Base-by-base conservation (phyloP, 1,140 invertebrate species). In the Lamellibrachia luymesi region DNA sequence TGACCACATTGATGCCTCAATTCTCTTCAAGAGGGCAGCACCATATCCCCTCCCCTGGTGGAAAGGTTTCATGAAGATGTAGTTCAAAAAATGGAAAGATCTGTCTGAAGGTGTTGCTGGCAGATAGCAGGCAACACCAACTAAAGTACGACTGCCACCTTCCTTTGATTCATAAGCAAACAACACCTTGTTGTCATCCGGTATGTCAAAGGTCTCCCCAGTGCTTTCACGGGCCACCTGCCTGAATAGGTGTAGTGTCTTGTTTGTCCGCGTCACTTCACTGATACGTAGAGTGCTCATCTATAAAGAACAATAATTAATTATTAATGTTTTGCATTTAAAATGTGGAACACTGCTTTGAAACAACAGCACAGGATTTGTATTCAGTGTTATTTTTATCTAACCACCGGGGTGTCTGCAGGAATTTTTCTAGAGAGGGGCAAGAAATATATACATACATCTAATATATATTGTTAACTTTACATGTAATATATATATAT, bases 11-110 rank as follows among this genome's bases (percentile, higher is more conserved):
- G 0, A 94, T 94, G 50, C 93, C 91, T 90, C 95, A 94, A 51
- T 89, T 92, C 2, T 50, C 80, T 89, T 64, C 51, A 92, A 56
- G 50, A 80, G 25, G 25, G 25, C 38, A 17, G 51, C 27, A 25
- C 92, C 92, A 92, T 56, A n/a, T n/a, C 92, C 92, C 17, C 56
- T 52, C 22, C 94, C 80, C 90, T 95, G 94, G 90, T 94, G 94
- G 90, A 94, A 94, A 90, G 89, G 56, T 89, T 94, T 94, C 5
- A 95, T 93, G 94, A 95, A 95, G 92, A 95, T 38, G 91, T 94
- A 95, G 50, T 94, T 94, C 0, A 95, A 90, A 22, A 94, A 93
- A 92, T 94, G 94, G 93, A 93, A 95, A 94, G 93, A 95, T 50
- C 94, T 94, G 1, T 80, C 92, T 51, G 94, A 93, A 94, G 95